These are phyloP conservation scores for Axinella damicornis DNA, from an alignment of 37 sponge, comb jelly and placozoan genomes.

Conservation along the genomic window DNA sequence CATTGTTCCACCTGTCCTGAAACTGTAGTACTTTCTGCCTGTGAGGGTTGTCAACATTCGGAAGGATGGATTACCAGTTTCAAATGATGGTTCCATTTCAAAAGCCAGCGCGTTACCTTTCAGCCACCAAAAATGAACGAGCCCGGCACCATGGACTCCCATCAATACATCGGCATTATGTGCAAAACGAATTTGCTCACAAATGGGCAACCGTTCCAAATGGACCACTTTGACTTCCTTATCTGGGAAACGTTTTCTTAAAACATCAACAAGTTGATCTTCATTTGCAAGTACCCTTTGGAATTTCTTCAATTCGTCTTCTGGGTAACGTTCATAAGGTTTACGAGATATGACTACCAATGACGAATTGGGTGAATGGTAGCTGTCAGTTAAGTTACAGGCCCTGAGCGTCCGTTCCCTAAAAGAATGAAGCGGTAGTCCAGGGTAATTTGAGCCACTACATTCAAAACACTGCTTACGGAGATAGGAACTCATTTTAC, in stretches of 20 bases:
- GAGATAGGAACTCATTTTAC: conserved; percentile 35
- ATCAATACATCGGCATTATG: conserved; percentile 65
- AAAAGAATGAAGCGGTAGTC: conserved; percentile 33
- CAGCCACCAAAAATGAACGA: conserved; percentile 85
- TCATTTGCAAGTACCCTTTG: conserved; percentile 55
- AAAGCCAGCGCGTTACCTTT: conserved; percentile 45
- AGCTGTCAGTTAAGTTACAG: conserved; percentile 53
- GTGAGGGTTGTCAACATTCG: conserved; percentile 50
- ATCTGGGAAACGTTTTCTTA: conserved; percentile 32
- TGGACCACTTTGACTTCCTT: conserved; percentile 38
- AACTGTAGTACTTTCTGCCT: too few relatives aligned
- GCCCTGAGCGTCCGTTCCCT: conserved; percentile 51
- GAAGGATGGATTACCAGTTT: conserved; percentile 64
- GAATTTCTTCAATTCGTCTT: conserved; percentile 42
- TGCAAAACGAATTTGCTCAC: conserved; percentile 67
- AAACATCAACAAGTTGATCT: conserved; percentile 28
- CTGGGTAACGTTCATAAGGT: conserved; percentile 43
- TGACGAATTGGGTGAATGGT: background rate
- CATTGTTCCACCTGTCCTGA: too few relatives aligned
- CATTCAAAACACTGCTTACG: conserved; percentile 43
- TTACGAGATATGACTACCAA: conserved; percentile 57
- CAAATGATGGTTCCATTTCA: conserved; percentile 65
- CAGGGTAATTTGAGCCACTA: conserved; percentile 32
- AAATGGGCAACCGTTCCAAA: conserved; percentile 57
- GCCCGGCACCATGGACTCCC: conserved; percentile 82